Evolutionary conservation across 2,113 vertebrate genomes (phyloP), one percentile per base, ranked within the genome.

Genomic region (Corythoichthys haematopterus): DNA sequence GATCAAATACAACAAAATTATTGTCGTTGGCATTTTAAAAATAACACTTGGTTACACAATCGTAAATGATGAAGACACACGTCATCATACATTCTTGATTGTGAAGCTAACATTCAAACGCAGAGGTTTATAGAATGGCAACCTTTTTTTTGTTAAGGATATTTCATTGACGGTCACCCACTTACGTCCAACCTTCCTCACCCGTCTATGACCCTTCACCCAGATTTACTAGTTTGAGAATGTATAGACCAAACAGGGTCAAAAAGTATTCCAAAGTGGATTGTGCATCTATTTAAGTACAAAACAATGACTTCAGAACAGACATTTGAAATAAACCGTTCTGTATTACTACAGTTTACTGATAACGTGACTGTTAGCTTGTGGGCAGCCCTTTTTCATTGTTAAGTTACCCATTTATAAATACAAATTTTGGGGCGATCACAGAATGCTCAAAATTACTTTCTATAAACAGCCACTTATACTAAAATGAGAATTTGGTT

Each of bases 121-220:
- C 33, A 33, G 35, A 33, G 33, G 13, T 33, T 35, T 3, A 28
- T 4, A 28, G 20, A n/a, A 53, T 28, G 3, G 11, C 52, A 11
- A 55, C 5, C 28, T 28, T 64, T 20, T 28, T 67, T 50, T 45
- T 13, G 1, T 20, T 47, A 8, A 33, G n/a, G 14, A 3, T 56
- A 60, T 58, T 53, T 65, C 20, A n/a, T 38, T 78, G 70, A 37
- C 73, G 68, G 80, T 86, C 84, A 87, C 70, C 35, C 60, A 65
- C 50, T 61, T 20, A 61, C 20, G n/a, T 43, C 58, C 62, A 63
- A 16, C 72, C 68, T 46, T 45, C 50, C 2, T 33, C n/a, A 47
- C 5, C 70, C 4, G 12, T 6, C 52, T 65, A 0, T 89, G 89
- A 92, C 89, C 91, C 74, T 91, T 93, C 87, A 89, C 91, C 91